Evolutionary conservation across 2,113 vertebrate genomes (phyloP), one percentile per base, ranked within the genome.

Genomic region (Pontoporia blainvillei): DNA sequence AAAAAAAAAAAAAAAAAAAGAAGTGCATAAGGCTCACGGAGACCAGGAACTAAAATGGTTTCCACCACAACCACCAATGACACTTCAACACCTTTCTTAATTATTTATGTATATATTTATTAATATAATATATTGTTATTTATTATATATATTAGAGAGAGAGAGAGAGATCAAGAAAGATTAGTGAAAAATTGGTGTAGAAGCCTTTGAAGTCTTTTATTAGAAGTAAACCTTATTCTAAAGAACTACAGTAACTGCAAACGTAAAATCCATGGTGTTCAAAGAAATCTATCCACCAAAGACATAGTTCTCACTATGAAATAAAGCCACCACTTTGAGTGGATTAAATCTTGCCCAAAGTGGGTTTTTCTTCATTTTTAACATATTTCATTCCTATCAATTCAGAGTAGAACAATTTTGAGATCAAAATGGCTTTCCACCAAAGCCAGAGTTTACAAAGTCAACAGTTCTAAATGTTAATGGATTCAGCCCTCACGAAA

Each of bases 401-500:
- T 78, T 72, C 54, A 90, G 21, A 92, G 39, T 9, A 94, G 25
- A 90, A 25, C 3, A 78, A 75, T 87, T 96, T 29, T 86, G 76
- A 90, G 39, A 66, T 96, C 81, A 61, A 89, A 97, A 84, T 8
- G 61, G 23, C 31, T 86, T 92, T 66, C 39, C n/a, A 75, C 11
- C 49, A 49, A 93, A 96, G 79, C 64, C 52, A 57, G 61, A 31
- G 27, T 90, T 93, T 91, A 44, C 44, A 73, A 96, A 61, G 67
- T 52, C 71, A 96, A 86, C 25, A 72, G 10, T 41, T 21, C 44
- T 90, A 62, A 34, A 59, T 69, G 14, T 72, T 49, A 67, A 61
- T 62, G 67, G 61, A 20, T 67, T 94, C 64, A 49, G 1, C 29
- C 44, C 54, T 86, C 41, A 49, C 39, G 61, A 91, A 69, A 36